Conservation (phyloP, 37 sponge, comb jelly and placozoan species). For the Beroe ovata region DNA sequence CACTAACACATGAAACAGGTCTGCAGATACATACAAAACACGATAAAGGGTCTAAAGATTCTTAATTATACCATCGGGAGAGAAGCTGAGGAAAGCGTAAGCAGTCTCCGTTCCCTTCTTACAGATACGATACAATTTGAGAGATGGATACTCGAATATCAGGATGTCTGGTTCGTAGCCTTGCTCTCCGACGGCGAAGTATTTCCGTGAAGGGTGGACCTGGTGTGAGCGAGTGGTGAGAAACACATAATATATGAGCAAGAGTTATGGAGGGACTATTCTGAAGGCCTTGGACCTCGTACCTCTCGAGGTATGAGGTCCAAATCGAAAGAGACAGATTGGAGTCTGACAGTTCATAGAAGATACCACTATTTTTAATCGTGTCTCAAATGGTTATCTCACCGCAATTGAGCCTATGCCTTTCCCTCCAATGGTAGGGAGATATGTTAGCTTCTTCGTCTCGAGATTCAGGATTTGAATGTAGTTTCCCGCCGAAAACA, state of each 20-base stretch:
- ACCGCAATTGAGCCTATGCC: constrained; percentile 95
- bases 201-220: constrained; percentile 84
- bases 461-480: constrained; percentile 77
- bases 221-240: too few relatives aligned
- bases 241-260: too few relatives aligned
- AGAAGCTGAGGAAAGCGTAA: constrained; percentile 67
- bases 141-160: constrained; percentile 85
- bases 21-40: too few relatives aligned
- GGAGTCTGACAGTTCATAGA: too few relatives aligned
- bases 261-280: too few relatives aligned
- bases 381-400: constrained; percentile 51
- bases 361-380: too few relatives aligned
- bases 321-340: too few relatives aligned
- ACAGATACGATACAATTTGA: constrained; percentile 82
- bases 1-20: too few relatives aligned
- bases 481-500: constrained; percentile 89
- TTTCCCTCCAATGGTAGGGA: constrained; percentile 82
- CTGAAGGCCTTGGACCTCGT: too few relatives aligned
- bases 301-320: too few relatives aligned
- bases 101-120: constrained; percentile 69
- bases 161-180: constrained; percentile 82
- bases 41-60: constrained; percentile 76
- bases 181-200: constrained; percentile 97
- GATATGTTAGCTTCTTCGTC: constrained; percentile 74
- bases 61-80: not conserved